phyloP scores from a whole-genome alignment of 1,140 invertebrate species.

The Leptinotarsa texana region DNA sequence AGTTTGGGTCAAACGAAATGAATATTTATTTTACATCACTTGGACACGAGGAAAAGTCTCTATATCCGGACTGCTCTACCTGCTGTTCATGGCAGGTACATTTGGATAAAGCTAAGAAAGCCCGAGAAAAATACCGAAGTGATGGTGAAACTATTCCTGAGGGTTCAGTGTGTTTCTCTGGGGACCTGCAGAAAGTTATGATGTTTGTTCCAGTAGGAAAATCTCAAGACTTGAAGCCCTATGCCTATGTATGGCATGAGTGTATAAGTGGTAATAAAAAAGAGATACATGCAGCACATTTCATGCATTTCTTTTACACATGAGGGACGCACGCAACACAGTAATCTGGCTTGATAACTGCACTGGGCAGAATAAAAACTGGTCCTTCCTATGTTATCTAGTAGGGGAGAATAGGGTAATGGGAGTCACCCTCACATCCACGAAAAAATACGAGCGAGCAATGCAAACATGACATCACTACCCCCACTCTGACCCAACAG shows the following conservation, averaged over 20 bases:
- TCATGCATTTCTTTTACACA: not conserved
- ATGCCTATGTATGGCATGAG: constrained; percentile 39
- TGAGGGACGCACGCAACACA: not conserved
- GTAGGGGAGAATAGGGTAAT: not conserved
- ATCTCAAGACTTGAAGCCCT: constrained; percentile 16
- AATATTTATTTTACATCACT: not conserved
- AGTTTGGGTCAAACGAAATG: not conserved
- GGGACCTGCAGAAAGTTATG: constrained; percentile 49
- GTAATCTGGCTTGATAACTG: not conserved
- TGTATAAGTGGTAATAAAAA: constrained; percentile 25
- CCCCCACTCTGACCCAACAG: too few relatives aligned
- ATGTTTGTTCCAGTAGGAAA: constrained; percentile 42
- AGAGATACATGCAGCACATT: constrained; percentile 36
- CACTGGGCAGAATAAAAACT: not conserved
- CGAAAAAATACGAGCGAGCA: too few relatives aligned
- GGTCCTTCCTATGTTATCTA: not conserved
- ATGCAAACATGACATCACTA: too few relatives aligned
- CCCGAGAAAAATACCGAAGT: not conserved
- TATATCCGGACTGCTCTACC: not conserved
- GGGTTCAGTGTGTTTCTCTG: constrained; percentile 24
- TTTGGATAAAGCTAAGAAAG: not conserved
- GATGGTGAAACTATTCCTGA: not conserved
- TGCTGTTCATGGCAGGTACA: not conserved
- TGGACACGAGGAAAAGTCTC: not conserved
- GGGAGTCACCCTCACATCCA: too few relatives aligned